Base-by-base conservation (phyloP, 2,888 invertebrate species). In the Platyscelio sp. region DNA sequence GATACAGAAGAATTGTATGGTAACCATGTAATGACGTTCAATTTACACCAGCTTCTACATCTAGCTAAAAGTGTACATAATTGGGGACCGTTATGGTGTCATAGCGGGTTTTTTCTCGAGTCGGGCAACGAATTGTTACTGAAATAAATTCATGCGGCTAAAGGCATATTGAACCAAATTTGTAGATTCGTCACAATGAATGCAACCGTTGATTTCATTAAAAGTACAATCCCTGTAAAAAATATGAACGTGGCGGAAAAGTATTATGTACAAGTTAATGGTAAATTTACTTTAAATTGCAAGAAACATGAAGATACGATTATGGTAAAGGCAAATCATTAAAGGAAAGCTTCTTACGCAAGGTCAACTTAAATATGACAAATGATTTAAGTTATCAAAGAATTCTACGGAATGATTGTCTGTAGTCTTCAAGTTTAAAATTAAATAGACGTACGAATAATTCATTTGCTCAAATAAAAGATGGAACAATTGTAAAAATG, bases 11-110 rank as follows among this genome's bases (percentile, higher is more conserved):
- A 38, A n/a, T 13, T 70, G 6, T 74, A 74, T 24, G 74, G 63
- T 4, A 4, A 24, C 13, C 3, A 11, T 33, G 74, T 51, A 9
- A 81, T 84, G 75, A 61, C 72, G 6, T 78, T 51, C 40, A 86
- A 82, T 51, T 43, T 84, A 13, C 86, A 86, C 46, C 74, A 84
- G 38, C 63, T 84, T 5, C 24, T 75, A 22, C 84, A 86, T 76
- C 26, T 86, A 20, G n/a, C 67, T 11, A 15, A 56, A 70, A 78
- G 81, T 67, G 83, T 86, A n/a, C 33, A 46, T 13, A 68, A 83
- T 70, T 81, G 77, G 77, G 83, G 77, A 11, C 86, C 86, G 20
- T 18, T 79, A 1, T 79, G 65, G 65, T 33, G 20, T 9, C 83
- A 86, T 38, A 84, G 58, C 58, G 77, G 80, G 0, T 86, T 72